Evolutionary conservation across 2,113 vertebrate genomes (phyloP).

Genomic region (Scophthalmus maximus): DNA sequence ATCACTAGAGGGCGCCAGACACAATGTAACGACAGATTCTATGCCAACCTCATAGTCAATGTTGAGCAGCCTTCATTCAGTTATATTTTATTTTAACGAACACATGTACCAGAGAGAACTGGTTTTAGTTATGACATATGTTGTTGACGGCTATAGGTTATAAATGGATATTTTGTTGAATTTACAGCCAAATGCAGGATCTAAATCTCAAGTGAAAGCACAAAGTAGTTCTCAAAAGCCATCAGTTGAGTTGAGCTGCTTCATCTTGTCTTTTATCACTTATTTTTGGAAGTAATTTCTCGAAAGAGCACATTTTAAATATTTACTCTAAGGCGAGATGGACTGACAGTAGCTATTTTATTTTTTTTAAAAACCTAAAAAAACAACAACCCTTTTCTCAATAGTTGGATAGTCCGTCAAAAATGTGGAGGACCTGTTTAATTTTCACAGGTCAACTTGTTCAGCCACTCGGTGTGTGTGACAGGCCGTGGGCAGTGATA

Average conservation of each 20-base stretch:
- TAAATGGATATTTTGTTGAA: background rate
- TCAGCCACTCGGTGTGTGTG: too few relatives aligned
- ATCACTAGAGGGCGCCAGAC: conserved; percentile 47
- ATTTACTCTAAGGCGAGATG: too few relatives aligned
- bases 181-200: background rate
- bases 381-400: too few relatives aligned
- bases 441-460: too few relatives aligned
- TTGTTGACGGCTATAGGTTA: background rate
- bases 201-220: background rate
- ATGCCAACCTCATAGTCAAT: background rate
- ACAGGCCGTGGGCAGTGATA: too few relatives aligned
- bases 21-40: background rate
- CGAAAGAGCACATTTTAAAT: conserved; percentile 30
- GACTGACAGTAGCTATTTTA: too few relatives aligned
- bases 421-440: too few relatives aligned
- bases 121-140: too few relatives aligned
- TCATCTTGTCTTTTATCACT: background rate
- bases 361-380: too few relatives aligned
- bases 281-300: background rate
- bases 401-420: too few relatives aligned
- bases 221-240: background rate
- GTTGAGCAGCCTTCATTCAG: background rate
- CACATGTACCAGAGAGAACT: too few relatives aligned
- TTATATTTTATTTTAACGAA: background rate
- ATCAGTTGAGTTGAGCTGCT: background rate